phyloP scores from a whole-genome alignment of 1,140 invertebrate species.

The Tetramorium simillimum region DNA sequence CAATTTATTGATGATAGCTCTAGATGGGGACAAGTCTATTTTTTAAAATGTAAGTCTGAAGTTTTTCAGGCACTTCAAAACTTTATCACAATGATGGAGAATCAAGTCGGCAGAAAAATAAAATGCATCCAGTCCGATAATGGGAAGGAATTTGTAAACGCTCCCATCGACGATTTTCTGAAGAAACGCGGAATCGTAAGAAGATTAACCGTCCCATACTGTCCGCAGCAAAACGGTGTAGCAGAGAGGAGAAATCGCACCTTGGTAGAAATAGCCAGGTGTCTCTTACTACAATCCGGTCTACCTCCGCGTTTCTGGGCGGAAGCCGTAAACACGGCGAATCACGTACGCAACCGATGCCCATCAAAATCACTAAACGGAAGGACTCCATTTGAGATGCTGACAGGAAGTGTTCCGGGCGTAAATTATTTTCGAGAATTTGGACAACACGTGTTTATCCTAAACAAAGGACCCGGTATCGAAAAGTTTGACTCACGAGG shows the following conservation, averaged over 20 bases:
- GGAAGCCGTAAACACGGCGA: not conserved
- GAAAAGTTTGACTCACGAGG: not conserved
- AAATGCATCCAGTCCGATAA: conserved; percentile 36
- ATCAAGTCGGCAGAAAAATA: conserved; percentile 3
- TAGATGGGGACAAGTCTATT: not conserved
- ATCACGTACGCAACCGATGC: not conserved
- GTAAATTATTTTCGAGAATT: not conserved
- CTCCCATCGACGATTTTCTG: not conserved
- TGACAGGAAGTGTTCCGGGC: not conserved
- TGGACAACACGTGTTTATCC: not conserved
- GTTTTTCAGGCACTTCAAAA: not conserved
- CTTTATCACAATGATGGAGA: not conserved
- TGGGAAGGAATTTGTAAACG: conserved; percentile 19
- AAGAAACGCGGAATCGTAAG: not conserved
- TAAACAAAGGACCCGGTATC: not conserved
- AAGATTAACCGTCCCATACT: not conserved
- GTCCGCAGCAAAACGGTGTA: conserved; percentile 9
- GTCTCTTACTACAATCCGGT: not conserved
- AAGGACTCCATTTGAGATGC: not conserved
- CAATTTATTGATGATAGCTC: conserved; percentile 18
- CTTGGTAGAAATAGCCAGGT: conserved; percentile 22
- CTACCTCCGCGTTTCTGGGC: not conserved
- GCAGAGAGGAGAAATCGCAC: conserved; percentile 21
- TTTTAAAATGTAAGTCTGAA: conserved; percentile 65
- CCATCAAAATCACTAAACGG: not conserved